Percentiles rank a stretch among this genome's conserved stretches.
Evolutionary conservation across 64 coral and sea anemone species (phyloP).

Genomic region (Cladopsammia gracilis): DNA sequence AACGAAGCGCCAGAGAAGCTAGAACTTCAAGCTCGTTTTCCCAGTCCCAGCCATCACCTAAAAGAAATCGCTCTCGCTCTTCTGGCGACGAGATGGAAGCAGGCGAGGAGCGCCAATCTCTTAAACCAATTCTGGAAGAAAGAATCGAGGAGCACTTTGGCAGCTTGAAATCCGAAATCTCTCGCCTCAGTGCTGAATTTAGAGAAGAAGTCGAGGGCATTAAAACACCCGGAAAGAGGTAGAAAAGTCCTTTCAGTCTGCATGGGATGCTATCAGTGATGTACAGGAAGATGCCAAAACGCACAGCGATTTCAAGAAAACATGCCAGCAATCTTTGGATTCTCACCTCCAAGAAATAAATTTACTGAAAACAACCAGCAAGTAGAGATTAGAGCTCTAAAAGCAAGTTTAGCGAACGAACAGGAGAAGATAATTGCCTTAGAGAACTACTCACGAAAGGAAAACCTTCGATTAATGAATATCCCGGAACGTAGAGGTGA

Average conservation of each 20-base stretch:
- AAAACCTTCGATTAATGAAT: neutral
- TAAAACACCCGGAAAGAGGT: neutral
- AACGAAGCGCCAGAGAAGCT: too few relatives aligned
- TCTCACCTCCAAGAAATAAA: neutral
- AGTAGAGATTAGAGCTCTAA: neutral
- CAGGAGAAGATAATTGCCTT: neutral
- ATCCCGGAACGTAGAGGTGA: neutral
- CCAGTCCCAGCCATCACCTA: too few relatives aligned
- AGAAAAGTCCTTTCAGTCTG: conserved; percentile 8
- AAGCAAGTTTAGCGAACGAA: neutral
- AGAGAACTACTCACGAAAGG: conserved; percentile 4
- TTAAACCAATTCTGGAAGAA: too few relatives aligned
- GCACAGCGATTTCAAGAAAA: conserved; percentile 4
- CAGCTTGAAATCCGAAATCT: neutral
- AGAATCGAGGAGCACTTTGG: too few relatives aligned
- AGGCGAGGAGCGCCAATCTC: too few relatives aligned
- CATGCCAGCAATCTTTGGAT: neutral
- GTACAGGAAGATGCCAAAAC: neutral
- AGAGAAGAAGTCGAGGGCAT: neutral
- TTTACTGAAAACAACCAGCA: conserved; percentile 7
- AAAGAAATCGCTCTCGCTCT: too few relatives aligned
- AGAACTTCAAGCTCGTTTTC: too few relatives aligned
- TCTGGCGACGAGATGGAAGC: too few relatives aligned
- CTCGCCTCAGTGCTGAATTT: neutral
- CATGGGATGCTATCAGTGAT: neutral